Base-by-base conservation (phyloP, 2,797 vertebrate genomes). In the Naso thynnoides region DNA sequence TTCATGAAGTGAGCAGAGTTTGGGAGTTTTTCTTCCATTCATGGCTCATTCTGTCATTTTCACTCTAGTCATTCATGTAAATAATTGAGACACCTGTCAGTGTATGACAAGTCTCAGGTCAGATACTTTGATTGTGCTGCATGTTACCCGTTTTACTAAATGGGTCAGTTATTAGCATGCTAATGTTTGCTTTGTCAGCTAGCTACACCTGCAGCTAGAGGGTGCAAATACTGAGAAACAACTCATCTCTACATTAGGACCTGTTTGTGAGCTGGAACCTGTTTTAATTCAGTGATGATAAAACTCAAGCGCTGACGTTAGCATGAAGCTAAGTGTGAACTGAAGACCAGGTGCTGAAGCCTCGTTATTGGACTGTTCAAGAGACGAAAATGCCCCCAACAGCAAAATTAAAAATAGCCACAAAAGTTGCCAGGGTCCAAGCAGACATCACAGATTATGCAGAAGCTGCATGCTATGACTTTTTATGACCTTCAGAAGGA, bases 1-100 rank as follows among this genome's bases (percentile, higher is more conserved):
- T 54, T n/a, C 31, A 29, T 7, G 19, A 45, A 38, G 31, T 9
- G 6, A 33, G 9, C 31, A 33, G 53, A 5, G 44, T 2, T 33
- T 36, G 70, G 44, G 56, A 49, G 23, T 38, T 42, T 14, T 53
- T 60, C 21, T 33, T 24, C 18, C 24, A 44, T 9, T 42, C 62
- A 65, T 33, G 16, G 27, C 15, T 0, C 19, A 18, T n/a, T 42
- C 13, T 41, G 33, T 47, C 8, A 44, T 13, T 48, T 36, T 21
- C 8, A 15, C 5, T 1, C 2, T n/a, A 2, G 15, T 11, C 19
- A 9, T 6, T 33, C 31, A 33, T 33, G 31, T 9, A 38, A 62
- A 49, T 18, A 36, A 47, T n/a, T 29, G 27, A 47, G 18, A 33
- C 29, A 6, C 27, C 39, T 13, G 24, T 42, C 23, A 31, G 24